Conservation (phyloP, 2,888 invertebrate genomes). For the Hermaeophaga mercurialis region DNA sequence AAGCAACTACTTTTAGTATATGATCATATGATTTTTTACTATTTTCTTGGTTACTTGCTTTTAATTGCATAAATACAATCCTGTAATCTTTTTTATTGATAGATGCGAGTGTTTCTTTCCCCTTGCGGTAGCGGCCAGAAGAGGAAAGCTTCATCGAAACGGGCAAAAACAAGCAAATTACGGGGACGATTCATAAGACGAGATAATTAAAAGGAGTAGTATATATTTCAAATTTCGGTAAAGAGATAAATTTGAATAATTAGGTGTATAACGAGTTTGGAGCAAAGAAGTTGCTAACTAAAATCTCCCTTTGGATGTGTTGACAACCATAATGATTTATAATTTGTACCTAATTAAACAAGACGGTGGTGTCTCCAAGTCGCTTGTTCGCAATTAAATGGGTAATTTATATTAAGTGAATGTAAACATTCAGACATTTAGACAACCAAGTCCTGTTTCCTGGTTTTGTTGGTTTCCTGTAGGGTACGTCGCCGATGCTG, state of each 20-base stretch:
- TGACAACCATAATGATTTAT: constrained; percentile 43
- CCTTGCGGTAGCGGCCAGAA: neutral
- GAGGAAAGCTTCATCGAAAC: constrained; percentile 4
- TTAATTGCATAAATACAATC: neutral
- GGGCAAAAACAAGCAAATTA: constrained; percentile 22
- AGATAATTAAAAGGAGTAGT: constrained; percentile 23
- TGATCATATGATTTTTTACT: too few relatives aligned
- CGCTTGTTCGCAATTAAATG: constrained; percentile 35
- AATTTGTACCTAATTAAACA: constrained; percentile 46
- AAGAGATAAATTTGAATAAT: constrained; percentile 33
- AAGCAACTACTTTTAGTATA: too few relatives aligned
- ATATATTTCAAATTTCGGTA: constrained; percentile 27
- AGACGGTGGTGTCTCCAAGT: constrained; percentile 40
- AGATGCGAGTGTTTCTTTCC: neutral
- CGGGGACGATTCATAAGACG: constrained; percentile 17
- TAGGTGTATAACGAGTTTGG: constrained; percentile 29
- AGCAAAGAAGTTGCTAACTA: constrained; percentile 31
- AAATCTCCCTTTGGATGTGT: constrained; percentile 36
- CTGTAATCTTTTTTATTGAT: constrained; percentile 7
- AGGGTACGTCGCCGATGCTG: neutral
- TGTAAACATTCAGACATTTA: constrained; percentile 34
- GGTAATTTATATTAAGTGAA: constrained; percentile 36
- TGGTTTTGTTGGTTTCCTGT: constrained; percentile 14
- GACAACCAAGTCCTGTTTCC: constrained; percentile 29
- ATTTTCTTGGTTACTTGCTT: too few relatives aligned